Evolutionary conservation across 2,797 vertebrate species (phyloP), one percentile per base, ranked within the genome.

Genomic region (Characodon lateralis): DNA sequence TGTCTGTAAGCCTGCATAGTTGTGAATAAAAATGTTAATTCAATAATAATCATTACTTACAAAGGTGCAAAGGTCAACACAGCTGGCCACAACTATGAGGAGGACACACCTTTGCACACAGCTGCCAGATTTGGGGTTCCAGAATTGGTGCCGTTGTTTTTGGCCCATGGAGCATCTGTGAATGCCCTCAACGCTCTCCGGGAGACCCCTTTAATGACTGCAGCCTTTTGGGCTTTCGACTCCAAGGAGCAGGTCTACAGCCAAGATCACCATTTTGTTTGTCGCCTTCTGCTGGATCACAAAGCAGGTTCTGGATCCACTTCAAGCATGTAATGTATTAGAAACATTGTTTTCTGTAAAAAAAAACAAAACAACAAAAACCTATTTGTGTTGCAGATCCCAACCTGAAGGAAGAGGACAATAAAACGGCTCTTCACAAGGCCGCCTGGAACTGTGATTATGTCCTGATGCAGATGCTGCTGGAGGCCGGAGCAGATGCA

Each of bases 381-480:
- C 35, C 35, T 12, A n/a, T 4, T n/a, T 82, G 16, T 75, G 24
- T 66, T 78, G 10, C 77, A 92, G 95, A 97, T 76, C 95, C 97
- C 12, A 96, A 99, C 2, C 72, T 96, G 72, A 93, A 95, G 0
- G 98, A 99, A 0, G 96, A 96, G 1, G 97, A 99, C 92, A 91
- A 96, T 61, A 98, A 99, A 84, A 97, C 97, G 0, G 96, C 97
- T 0, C 96, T 99, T 13, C 98, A 99, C 94, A 99, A 98, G 89
- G 98, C 98, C 0, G 96, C 97, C 73, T 99, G 98, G 98, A 99
- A 98, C 94, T 98, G 97, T 18, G 98, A 99, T 82, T 96, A 98
- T 0, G 63, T 96, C 71, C 93, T 99, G 77, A 95, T 98, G 89
- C 93, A 96, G 78, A 98, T 99, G 96, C 92, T 99, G 89, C 95